Evolutionary conservation across 2,888 invertebrate genomes (phyloP).

Genomic region (Leucophenga maculata): DNA sequence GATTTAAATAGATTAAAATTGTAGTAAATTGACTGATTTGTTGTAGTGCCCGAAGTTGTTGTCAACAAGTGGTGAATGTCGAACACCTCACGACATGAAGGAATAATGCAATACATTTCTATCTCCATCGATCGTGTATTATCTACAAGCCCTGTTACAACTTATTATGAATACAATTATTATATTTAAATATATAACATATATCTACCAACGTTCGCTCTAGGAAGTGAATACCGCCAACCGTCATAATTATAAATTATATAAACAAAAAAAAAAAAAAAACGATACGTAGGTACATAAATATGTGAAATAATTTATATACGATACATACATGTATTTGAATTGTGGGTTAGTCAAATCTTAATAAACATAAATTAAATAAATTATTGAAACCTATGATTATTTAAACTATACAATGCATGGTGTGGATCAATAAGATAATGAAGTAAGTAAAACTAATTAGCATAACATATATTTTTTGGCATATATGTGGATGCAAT

Average conservation of each 20-base stretch:
- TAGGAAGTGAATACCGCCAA: conserved; percentile 49
- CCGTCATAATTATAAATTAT: too few species aligned
- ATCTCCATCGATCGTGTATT: conserved; percentile 53
- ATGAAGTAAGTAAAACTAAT: too few species aligned
- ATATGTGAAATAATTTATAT: conserved; percentile 1
- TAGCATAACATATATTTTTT: too few species aligned
- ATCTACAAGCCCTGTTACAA: conserved; percentile 60
- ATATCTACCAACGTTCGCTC: conserved; percentile 47
- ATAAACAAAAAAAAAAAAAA: too few species aligned
- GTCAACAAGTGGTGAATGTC: conserved; percentile 81
- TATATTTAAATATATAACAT: conserved; percentile 36
- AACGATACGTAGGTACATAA: background rate
- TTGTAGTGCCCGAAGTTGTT: conserved; percentile 82
- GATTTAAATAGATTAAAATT: conserved; percentile 21
- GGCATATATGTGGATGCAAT: too few species aligned
- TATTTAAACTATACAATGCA: too few species aligned
- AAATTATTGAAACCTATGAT: conserved; percentile 29
- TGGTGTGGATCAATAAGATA: too few species aligned
- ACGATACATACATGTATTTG: conserved; percentile 45
- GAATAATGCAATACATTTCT: too few species aligned
- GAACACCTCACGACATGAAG: too few species aligned
- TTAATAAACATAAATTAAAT: conserved; percentile 43
- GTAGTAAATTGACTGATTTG: conserved; percentile 42
- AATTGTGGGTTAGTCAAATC: conserved; percentile 51
- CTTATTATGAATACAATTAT: conserved; percentile 55